Evolutionary conservation across 2,113 vertebrate genomes (phyloP), one percentile per base, ranked within the genome.

Genomic region (Cebidichthys violaceus): DNA sequence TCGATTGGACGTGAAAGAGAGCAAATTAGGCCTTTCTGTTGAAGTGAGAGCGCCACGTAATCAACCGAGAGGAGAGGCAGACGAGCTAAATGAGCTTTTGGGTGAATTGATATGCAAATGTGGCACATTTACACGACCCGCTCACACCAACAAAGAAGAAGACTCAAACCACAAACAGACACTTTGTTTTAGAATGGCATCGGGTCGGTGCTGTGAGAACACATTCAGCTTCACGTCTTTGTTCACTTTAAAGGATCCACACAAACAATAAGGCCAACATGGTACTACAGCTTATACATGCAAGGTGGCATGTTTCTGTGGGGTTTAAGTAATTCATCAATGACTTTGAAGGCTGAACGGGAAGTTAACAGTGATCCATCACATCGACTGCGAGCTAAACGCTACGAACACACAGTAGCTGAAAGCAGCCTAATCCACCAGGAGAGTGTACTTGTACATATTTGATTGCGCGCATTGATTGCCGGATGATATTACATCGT

Each of bases 41-140:
- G 78, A 68, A 87, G 85, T 69, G 75, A 86, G 84, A 86, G 84
- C 24, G 79, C 64, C 27, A 60, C 82, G 85, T 89, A 90, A 93
- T 91, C 91, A 90, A 75, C 69, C 35, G 76, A 75, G 75, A 86
- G 76, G 70, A 86, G 65, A 74, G 65, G 74, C 62, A 70, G 88
- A 79, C 57, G 67, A 84, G 62, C 6, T n/a, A 82, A 85, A 75
- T 82, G 47, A 91, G 81, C 73, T 83, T 81, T 80, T 14, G 70
- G 70, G 75, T 84, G 70, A 91, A 92, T 79, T 89, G 87, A 90
- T 86, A 88, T 92, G 89, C 81, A 89, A 85, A 90, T 76, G 31
- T 0, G 0, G 39, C 45, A 80, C 35, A 82, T 87, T 86, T 81
- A 68, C 83, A 86, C 70, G 83, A 90, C 76, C 74, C 29, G 41